phyloP scores from a whole-genome alignment of 2,113 vertebrate genomes.

The Plestiodon gilberti region DNA sequence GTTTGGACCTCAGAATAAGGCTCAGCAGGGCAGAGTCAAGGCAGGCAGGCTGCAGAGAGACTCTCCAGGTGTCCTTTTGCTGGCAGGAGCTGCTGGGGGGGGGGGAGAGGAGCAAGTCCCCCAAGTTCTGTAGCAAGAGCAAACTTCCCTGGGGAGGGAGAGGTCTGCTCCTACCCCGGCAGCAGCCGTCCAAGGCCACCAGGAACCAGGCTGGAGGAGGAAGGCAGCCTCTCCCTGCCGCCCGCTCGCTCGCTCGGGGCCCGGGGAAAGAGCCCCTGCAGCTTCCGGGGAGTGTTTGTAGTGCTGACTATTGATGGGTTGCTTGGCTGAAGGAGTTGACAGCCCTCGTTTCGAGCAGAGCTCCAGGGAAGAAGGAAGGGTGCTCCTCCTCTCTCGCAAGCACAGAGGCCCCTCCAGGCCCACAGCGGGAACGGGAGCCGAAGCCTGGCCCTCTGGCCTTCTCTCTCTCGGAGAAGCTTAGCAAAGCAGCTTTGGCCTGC shows the following conservation, averaged over 20 bases:
- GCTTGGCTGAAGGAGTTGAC: background rate
- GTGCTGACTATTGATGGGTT: background rate
- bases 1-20: background rate
- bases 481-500: background rate
- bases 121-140: background rate
- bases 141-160: background rate
- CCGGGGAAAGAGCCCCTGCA: too few species aligned
- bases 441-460: background rate
- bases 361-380: too few species aligned
- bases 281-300: background rate
- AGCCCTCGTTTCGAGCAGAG: background rate
- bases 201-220: background rate
- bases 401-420: too few species aligned
- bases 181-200: background rate
- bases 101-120: background rate
- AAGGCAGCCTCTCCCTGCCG: background rate
- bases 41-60: background rate
- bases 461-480: background rate
- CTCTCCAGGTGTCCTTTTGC: background rate
- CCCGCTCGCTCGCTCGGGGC: too few species aligned
- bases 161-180: background rate
- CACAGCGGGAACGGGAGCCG: background rate
- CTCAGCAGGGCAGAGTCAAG: background rate
- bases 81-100: background rate
- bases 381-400: too few species aligned